Evolutionary conservation across 64 coral and sea anemone species (phyloP), one percentile per base, ranked within the genome.

Genomic region (Astreopora myriophthalma): DNA sequence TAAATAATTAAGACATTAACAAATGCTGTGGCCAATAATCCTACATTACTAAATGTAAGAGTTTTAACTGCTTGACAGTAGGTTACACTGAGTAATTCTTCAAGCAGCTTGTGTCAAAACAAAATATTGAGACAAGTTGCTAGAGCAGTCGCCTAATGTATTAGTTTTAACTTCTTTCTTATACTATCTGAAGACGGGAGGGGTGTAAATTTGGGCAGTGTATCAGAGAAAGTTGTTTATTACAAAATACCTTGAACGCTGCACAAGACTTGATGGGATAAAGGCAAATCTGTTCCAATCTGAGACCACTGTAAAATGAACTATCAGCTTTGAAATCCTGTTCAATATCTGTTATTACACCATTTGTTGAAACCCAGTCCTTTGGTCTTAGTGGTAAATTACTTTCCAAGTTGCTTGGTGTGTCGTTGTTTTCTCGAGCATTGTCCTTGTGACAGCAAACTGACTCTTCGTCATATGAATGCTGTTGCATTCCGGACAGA

Each of bases 261-360:
- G 89, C 97, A 96, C 97, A 99, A 8, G 97, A 99, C 69, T 99
- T 99, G 32, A 99, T 87, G 3, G 97, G 97, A 93, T 91, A 99
- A 57, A 99, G 36, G 67, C 67, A 99, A 34, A 99, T 95, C 74
- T 85, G 94, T 33, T 92, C 75, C 37, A 96, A 19, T 34, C 64
- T 29, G 4, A 75, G 68, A 44, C 31, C 35, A 0, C 10, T 11
- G 28, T 37, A 35, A 22, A 73, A 22, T 22, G 29, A 69, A 30
- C 8, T 69, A 12, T 28, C 14, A 24, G 26, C 14, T 32, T 69
- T 27, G 10, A 3, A 13, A 8, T 33, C 22, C n/a, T 80, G 19
- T 25, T 75, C 8, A 61, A 12, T 5, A 14, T 14, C 22, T 34
- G 12, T 22, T 57, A 16, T 34, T 34, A 6, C 8, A 17, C 6